Percentiles rank a stretch among this genome's conserved stretches.
These are phyloP conservation scores for Alosa alosa DNA, from an alignment of 2,113 vertebrate genomes.

Conservation along the genomic window DNA sequence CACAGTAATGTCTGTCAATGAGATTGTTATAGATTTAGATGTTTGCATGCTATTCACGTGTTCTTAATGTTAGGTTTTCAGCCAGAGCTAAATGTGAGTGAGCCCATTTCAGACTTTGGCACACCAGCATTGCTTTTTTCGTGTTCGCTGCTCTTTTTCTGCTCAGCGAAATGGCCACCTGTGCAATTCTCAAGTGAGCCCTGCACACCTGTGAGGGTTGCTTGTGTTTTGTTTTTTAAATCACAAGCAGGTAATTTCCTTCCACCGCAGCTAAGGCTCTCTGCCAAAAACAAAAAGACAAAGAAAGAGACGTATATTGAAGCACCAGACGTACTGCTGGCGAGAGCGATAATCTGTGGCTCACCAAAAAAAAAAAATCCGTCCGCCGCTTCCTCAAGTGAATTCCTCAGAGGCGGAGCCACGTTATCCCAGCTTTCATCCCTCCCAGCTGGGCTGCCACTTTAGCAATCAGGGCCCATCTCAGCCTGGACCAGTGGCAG, in stretches of 20 bases:
- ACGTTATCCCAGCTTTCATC: not conserved
- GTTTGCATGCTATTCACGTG: not conserved
- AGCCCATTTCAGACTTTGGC: not conserved
- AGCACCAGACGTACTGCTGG: not conserved
- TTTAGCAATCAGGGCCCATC: constrained; percentile 3
- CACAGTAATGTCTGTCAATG: not conserved
- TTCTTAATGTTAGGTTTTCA: not conserved
- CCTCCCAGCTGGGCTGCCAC: not conserved
- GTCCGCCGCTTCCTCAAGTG: not conserved
- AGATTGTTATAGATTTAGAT: not conserved
- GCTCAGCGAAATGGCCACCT: not conserved
- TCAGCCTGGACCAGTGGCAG: not conserved
- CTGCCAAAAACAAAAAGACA: not conserved
- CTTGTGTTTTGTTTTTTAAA: not conserved
- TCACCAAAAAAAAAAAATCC: not conserved
- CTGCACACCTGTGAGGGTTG: not conserved
- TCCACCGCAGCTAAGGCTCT: not conserved
- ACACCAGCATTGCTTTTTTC: not conserved
- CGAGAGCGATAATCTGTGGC: not conserved
- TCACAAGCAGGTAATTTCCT: constrained; percentile 2
- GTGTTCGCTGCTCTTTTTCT: not conserved
- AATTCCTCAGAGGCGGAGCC: not conserved
- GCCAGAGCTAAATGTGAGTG: not conserved
- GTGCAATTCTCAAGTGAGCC: not conserved
- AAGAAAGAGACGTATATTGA: constrained; percentile 4